Percentiles rank a stretch among this genome's conserved stretches.
Conservation (phyloP, 2,888 invertebrate genomes). For the Eilema caniola region DNA sequence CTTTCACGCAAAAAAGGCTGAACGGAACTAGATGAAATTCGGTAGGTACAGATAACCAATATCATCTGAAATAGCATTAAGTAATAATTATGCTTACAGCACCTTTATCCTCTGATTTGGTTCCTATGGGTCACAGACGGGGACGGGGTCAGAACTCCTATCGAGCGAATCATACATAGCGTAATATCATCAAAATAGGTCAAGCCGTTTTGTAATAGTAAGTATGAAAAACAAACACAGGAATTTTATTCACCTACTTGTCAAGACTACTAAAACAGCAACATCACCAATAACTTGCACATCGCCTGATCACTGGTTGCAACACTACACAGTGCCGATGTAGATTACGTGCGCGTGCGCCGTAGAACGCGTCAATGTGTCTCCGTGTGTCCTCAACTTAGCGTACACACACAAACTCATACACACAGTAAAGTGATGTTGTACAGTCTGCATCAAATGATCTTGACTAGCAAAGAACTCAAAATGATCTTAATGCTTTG, state of each 20-base stretch:
- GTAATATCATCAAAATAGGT: neutral
- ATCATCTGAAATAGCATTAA: too few species aligned
- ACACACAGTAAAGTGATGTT: slow-evolving; percentile 28
- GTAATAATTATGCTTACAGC: too few species aligned
- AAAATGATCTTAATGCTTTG: too few species aligned
- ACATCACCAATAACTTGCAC: slow-evolving; percentile 5
- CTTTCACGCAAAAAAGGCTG: too few species aligned
- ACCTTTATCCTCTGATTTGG: too few species aligned
- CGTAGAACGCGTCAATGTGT: slow-evolving; percentile 70
- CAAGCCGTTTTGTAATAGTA: neutral
- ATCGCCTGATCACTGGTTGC: slow-evolving; percentile 33
- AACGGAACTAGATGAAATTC: too few species aligned
- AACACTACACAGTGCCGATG: slow-evolving; percentile 36
- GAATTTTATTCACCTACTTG: neutral
- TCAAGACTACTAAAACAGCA: neutral
- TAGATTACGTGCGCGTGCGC: slow-evolving; percentile 54
- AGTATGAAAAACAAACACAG: neutral
- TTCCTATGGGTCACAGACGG: too few species aligned
- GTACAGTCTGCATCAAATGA: neutral
- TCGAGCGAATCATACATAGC: too few species aligned
- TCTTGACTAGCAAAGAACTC: too few species aligned
- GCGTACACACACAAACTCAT: slow-evolving; percentile 40
- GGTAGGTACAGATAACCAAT: too few species aligned
- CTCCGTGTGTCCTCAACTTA: slow-evolving; percentile 59
- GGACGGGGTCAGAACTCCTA: too few species aligned